These are phyloP conservation scores for Odontophorus gujanensis DNA, from an alignment of 2,113 vertebrate species.

Conservation along the genomic window DNA sequence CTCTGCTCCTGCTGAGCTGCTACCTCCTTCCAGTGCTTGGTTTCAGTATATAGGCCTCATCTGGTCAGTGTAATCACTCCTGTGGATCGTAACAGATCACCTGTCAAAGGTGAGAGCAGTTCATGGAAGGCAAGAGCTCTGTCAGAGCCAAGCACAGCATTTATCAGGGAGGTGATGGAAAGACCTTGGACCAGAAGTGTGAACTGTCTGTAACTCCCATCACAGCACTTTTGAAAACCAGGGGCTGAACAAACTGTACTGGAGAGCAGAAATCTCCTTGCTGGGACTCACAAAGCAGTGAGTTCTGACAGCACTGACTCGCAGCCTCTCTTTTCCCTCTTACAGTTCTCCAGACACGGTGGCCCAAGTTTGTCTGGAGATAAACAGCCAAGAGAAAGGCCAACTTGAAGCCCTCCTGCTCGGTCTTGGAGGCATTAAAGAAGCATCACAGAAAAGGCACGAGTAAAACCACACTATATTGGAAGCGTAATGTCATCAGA, in stretches of 20 bases:
- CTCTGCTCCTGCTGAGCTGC: background rate
- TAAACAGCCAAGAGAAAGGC: background rate
- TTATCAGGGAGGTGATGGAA: background rate
- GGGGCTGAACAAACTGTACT: background rate
- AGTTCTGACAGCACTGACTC: background rate
- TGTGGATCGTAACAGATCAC: background rate
- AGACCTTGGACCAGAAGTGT: background rate
- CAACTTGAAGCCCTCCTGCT: background rate
- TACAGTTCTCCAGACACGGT: background rate
- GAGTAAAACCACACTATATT: background rate
- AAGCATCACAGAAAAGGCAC: background rate
- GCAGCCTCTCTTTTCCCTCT: background rate
- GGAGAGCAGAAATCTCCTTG: background rate
- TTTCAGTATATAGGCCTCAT: background rate
- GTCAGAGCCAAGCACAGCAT: background rate
- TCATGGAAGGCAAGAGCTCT: background rate
- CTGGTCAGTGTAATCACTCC: background rate
- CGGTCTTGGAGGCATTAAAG: background rate
- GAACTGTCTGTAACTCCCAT: background rate
- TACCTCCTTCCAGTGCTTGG: background rate
- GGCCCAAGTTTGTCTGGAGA: background rate
- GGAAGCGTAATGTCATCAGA: background rate
- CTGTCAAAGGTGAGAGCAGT: background rate
- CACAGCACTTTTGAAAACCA: background rate
- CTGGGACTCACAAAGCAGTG: background rate